These are phyloP conservation scores for Pteropus rufus DNA, from an alignment of 2,797 vertebrate genomes.

Conservation along the genomic window DNA sequence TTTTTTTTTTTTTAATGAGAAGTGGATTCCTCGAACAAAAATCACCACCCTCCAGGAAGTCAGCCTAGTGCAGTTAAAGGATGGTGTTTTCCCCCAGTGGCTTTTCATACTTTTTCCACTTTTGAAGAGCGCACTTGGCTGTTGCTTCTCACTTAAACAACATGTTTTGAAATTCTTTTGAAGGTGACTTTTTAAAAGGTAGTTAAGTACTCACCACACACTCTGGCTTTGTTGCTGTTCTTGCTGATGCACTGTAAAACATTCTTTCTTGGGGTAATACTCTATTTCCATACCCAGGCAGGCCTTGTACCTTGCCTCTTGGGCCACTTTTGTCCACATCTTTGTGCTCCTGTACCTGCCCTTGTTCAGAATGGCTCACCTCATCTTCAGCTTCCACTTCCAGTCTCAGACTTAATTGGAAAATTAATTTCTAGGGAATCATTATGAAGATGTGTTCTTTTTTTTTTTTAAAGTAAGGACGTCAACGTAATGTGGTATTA, in stretches of 20 bases:
- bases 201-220: background rate
- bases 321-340: background rate
- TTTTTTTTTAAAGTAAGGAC: background rate
- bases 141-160: background rate
- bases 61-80: background rate
- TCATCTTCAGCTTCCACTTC: background rate
- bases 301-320: too few species aligned
- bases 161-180: background rate
- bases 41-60: background rate
- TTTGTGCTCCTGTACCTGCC: background rate
- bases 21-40: background rate
- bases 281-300: too few species aligned
- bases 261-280: too few species aligned
- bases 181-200: background rate
- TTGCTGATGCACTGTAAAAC: background rate
- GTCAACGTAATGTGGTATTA: background rate
- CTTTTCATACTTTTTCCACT: background rate
- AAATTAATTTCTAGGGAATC: background rate
- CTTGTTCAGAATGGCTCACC: background rate
- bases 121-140: background rate
- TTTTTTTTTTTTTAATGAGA: background rate
- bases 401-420: background rate
- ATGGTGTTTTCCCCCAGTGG: background rate
- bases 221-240: background rate
- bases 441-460: background rate